phyloP scores from a whole-genome alignment of 1,140 invertebrate species.

The Brachionus asplanchnoidis region DNA sequence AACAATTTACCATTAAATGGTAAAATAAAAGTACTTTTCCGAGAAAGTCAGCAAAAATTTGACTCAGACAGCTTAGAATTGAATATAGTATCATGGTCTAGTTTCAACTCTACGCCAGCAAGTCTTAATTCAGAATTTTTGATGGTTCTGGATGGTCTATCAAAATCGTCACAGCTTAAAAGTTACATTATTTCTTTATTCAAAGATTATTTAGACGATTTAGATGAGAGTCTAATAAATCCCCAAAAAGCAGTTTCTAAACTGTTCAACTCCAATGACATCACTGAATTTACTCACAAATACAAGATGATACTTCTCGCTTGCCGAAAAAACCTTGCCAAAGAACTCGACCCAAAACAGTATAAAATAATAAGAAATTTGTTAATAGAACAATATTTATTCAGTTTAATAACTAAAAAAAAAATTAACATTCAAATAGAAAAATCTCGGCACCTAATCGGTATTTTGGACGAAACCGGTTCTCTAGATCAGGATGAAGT shows the following conservation, averaged over 20 bases:
- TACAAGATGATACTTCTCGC: constrained; percentile 1
- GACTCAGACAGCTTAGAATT: not conserved
- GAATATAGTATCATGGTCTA: not conserved
- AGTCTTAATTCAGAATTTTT: not conserved
- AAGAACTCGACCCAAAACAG: not conserved
- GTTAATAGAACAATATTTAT: not conserved
- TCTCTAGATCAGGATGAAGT: not conserved
- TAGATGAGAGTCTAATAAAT: not conserved
- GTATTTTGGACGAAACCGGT: not conserved
- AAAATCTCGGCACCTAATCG: constrained; percentile 1
- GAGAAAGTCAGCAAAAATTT: constrained; percentile 14
- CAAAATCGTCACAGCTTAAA: not conserved
- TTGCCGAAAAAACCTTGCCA: not conserved
- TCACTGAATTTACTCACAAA: not conserved
- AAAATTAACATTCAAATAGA: not conserved
- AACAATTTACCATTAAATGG: not conserved
- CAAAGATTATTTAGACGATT: not conserved
- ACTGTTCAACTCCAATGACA: not conserved
- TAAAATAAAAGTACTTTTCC: not conserved
- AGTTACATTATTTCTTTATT: not conserved
- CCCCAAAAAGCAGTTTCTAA: not conserved
- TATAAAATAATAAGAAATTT: constrained; percentile 20
- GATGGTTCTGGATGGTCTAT: constrained; percentile 10
- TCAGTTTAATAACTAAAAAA: not conserved
- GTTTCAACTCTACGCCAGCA: not conserved